Evolutionary conservation across 1,140 invertebrate species (phyloP).

Genomic region (Meloidogyne exigua): DNA sequence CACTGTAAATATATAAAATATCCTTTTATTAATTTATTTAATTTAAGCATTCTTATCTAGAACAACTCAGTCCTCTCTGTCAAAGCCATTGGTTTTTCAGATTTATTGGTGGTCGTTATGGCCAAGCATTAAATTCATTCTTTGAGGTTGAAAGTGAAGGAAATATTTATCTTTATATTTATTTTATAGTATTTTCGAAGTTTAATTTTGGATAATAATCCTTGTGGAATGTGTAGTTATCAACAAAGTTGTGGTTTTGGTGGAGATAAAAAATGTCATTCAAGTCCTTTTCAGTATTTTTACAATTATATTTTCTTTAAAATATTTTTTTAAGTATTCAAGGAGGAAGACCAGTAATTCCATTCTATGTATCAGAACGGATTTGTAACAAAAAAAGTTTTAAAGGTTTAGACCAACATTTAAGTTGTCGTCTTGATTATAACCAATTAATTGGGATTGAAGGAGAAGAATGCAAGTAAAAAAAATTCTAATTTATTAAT

Average conservation of each 20-base stretch:
- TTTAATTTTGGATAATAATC: conserved; percentile 12
- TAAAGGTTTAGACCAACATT: conserved; percentile 49
- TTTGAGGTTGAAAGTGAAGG: background rate
- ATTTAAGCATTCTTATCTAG: conserved; percentile 40
- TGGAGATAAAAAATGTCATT: conserved; percentile 53
- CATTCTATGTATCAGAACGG: conserved; percentile 58
- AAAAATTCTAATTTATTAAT: background rate
- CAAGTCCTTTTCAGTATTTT: conserved; percentile 53
- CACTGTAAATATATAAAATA: conserved; percentile 26
- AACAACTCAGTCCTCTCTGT: conserved; percentile 56
- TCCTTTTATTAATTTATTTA: background rate
- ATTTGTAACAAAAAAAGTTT: conserved; percentile 54
- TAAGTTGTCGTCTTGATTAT: conserved; percentile 59
- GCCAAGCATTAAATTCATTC: conserved; percentile 53
- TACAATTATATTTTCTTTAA: conserved; percentile 7
- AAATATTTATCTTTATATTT: background rate
- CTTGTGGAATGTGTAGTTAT: conserved; percentile 59
- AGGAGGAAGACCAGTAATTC: conserved; percentile 55
- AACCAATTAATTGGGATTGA: conserved; percentile 53
- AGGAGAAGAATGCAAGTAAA: conserved; percentile 48
- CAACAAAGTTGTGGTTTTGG: conserved; percentile 61
- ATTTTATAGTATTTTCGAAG: conserved; percentile 52
- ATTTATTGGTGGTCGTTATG: conserved; percentile 52
- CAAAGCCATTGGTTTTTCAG: conserved; percentile 62
- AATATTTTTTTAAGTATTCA: conserved; percentile 49